Conservation (phyloP, 2,113 vertebrate genomes). For the Erinaceus europaeus region DNA sequence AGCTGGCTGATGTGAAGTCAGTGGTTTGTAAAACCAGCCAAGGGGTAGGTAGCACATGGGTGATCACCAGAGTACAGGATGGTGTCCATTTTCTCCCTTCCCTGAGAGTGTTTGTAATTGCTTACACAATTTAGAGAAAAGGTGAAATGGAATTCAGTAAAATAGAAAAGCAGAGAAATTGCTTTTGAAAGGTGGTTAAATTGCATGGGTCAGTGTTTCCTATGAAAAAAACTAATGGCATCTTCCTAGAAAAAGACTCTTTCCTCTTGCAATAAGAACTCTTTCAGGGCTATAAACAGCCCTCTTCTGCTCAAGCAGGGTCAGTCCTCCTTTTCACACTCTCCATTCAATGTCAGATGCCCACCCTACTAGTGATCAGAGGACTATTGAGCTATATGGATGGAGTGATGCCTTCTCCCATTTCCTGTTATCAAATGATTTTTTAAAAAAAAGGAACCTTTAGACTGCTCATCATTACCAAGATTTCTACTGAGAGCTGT, state of each 20-base stretch:
- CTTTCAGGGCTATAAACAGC: slow-evolving; percentile 42
- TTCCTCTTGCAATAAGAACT: slow-evolving; percentile 37
- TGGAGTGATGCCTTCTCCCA: not conserved
- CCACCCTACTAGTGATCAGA: not conserved
- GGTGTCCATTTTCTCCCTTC: not conserved
- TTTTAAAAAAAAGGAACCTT: not conserved
- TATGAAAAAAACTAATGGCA: slow-evolving; percentile 35
- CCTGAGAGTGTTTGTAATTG: slow-evolving; percentile 18
- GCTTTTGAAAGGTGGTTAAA: slow-evolving; percentile 62
- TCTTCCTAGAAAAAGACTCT: slow-evolving; percentile 47
- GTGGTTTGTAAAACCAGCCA: not conserved
- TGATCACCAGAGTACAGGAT: not conserved
- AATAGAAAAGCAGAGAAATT: slow-evolving; percentile 49
- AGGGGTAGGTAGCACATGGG: not conserved
- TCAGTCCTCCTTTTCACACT: not conserved
- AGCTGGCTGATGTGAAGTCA: not conserved
- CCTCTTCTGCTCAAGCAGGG: not conserved
- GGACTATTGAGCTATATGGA: accelerated
- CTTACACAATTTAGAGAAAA: slow-evolving; percentile 24
- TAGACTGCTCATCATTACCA: not conserved
- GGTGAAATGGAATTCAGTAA: slow-evolving; percentile 47
- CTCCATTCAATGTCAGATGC: not conserved
- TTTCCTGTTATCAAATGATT: not conserved
- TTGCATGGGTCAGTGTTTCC: slow-evolving; percentile 34
- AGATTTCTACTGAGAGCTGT: not conserved